A percentile compares a stretch with the other conserved stretches of the same genome.
These are phyloP conservation scores for Orthonychiurus folsomi DNA, from an alignment of 2,888 invertebrate genomes.

Conservation along the genomic window DNA sequence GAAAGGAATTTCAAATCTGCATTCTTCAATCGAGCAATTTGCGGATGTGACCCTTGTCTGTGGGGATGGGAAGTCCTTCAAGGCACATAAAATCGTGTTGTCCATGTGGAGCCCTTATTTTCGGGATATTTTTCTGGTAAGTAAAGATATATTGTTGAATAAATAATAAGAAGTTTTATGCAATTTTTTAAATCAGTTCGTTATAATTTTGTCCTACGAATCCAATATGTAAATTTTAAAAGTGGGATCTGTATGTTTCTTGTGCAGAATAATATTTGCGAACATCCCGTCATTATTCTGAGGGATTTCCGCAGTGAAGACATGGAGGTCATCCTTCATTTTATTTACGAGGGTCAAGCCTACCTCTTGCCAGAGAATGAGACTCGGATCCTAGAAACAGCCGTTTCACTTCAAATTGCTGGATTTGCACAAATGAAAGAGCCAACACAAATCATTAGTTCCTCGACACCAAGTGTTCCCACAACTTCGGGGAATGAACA, in stretches of 20 bases:
- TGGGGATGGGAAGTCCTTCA: not conserved
- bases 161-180: no score
- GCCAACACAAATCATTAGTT: not conserved
- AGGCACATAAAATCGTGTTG: not conserved
- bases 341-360: constrained; percentile 33
- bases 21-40: not conserved
- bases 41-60: not conserved
- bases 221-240: no score
- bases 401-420: constrained; percentile 31
- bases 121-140: not conserved
- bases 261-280: not conserved
- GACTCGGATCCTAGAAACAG: constrained; percentile 30
- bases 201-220: no score
- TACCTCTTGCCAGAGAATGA: constrained; percentile 27
- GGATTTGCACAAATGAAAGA: constrained; percentile 26
- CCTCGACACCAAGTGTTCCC: not conserved
- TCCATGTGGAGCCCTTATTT: not conserved
- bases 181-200: no score
- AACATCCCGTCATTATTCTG: constrained; percentile 22
- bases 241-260: no score
- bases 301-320: constrained; percentile 25
- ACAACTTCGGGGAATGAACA: not conserved
- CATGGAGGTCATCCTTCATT: constrained; percentile 27
- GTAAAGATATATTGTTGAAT: no score
- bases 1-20: not conserved